A percentile compares a stretch with the other conserved stretches of the same genome.
phyloP scores from a whole-genome alignment of 2,888 invertebrate species.

The Frankliniella fusca region DNA sequence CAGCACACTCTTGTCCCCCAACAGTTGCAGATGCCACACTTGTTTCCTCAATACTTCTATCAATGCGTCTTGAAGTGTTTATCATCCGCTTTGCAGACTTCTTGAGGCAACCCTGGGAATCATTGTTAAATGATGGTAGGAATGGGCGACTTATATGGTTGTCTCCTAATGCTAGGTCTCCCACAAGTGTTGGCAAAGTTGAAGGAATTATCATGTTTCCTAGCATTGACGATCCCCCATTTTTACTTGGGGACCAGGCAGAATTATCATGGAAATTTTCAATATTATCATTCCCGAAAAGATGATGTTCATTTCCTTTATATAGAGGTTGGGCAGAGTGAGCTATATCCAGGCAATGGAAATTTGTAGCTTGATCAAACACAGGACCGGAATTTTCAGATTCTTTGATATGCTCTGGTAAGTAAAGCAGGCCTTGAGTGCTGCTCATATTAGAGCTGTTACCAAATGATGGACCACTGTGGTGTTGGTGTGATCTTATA shows the following conservation, averaged over 20 bases:
- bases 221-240: constrained; percentile 37
- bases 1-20: neutral
- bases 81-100: neutral
- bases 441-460: constrained; percentile 1
- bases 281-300: constrained; percentile 41
- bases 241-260: constrained; percentile 55
- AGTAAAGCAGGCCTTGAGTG: neutral
- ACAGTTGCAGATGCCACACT: neutral
- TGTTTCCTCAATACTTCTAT: neutral
- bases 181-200: constrained; percentile 58
- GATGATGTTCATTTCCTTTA: constrained; percentile 11
- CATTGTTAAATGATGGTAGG: neutral
- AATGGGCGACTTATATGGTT: constrained; percentile 37
- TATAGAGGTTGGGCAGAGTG: neutral
- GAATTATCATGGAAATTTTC: constrained; percentile 51
- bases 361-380: neutral
- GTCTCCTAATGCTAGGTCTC: constrained; percentile 54
- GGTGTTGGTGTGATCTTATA: constrained; percentile 30
- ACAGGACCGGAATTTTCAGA: neutral
- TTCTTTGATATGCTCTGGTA: neutral
- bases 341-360: constrained; percentile 2
- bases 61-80: constrained; percentile 26
- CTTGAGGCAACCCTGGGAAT: neutral
- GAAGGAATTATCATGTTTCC: constrained; percentile 49
- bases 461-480: neutral